phyloP scores from a whole-genome alignment of 2,888 invertebrate species.

The Drymonia ruficornis region DNA sequence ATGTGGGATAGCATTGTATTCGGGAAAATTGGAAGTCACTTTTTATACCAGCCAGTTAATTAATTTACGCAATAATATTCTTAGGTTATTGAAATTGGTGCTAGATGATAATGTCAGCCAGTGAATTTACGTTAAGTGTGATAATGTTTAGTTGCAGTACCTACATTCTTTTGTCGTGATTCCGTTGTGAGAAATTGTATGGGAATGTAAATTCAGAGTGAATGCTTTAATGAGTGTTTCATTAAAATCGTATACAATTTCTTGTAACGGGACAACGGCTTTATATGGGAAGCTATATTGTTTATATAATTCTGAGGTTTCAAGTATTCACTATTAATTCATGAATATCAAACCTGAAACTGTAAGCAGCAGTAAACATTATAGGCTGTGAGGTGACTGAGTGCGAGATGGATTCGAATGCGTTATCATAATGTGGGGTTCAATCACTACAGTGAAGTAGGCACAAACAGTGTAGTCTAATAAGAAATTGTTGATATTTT shows the following conservation, averaged over 20 bases:
- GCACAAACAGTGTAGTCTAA: constrained; percentile 76
- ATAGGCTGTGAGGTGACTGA: constrained; percentile 55
- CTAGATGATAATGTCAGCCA: constrained; percentile 61
- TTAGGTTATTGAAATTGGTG: constrained; percentile 70
- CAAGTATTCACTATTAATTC: neutral
- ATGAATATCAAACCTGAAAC: constrained; percentile 5
- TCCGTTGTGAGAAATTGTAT: constrained; percentile 15
- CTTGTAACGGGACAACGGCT: neutral
- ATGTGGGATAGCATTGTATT: constrained; percentile 30
- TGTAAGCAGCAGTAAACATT: constrained; percentile 25
- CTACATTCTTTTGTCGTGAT: constrained; percentile 17
- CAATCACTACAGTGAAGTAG: constrained; percentile 54
- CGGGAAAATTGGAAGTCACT: constrained; percentile 11
- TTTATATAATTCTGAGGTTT: neutral
- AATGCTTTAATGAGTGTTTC: neutral
- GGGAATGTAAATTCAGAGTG: neutral
- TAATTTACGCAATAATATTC: constrained; percentile 37
- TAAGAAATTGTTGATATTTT: constrained; percentile 73
- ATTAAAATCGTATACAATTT: neutral
- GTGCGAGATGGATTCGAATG: constrained; percentile 46
- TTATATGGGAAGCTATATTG: neutral
- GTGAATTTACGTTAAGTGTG: constrained; percentile 48
- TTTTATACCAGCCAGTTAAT: constrained; percentile 24
- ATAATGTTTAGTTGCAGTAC: constrained; percentile 26
- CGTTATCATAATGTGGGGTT: constrained; percentile 43